phyloP scores from a whole-genome alignment of 2,888 invertebrate species.

The Orthosia gracilis region DNA sequence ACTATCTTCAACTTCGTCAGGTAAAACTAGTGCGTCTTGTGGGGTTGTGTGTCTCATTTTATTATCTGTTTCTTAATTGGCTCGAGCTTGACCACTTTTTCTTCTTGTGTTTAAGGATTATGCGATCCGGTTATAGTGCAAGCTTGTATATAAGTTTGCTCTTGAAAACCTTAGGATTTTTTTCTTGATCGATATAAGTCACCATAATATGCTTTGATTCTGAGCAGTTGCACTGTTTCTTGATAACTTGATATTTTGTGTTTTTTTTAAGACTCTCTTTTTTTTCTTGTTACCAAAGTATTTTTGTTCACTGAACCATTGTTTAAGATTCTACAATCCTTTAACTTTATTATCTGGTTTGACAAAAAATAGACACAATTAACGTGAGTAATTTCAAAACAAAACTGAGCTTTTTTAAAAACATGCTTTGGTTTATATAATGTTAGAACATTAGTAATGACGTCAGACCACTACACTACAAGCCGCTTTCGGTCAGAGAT shows the following conservation, averaged over 20 bases:
- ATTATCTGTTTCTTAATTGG: not conserved
- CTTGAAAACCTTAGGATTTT: not conserved
- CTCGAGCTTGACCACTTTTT: not conserved
- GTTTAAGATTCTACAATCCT: not conserved
- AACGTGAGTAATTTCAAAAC: not conserved
- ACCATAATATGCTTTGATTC: not conserved
- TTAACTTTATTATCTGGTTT: not conserved
- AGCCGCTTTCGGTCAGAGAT: slow-evolving; percentile 4
- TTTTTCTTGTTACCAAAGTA: not conserved
- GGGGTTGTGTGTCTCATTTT: slow-evolving; percentile 21
- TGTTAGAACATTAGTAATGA: not conserved
- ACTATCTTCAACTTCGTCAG: not conserved
- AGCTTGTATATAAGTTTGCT: too few relatives aligned
- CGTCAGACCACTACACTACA: slow-evolving; percentile 5
- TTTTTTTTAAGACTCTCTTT: not conserved
- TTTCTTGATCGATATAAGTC: too few relatives aligned
- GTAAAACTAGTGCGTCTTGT: not conserved
- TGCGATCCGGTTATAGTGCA: not conserved
- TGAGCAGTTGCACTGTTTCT: not conserved
- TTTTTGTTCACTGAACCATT: not conserved
- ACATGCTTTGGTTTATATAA: slow-evolving; percentile 18
- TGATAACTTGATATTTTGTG: not conserved
- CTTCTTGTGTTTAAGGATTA: not conserved
- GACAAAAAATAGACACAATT: not conserved
- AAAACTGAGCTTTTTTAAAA: slow-evolving; percentile 1